A percentile compares a stretch with the other conserved stretches of the same genome.
Evolutionary conservation across 2,113 vertebrate genomes (phyloP).

Genomic region (Rattus rattus): DNA sequence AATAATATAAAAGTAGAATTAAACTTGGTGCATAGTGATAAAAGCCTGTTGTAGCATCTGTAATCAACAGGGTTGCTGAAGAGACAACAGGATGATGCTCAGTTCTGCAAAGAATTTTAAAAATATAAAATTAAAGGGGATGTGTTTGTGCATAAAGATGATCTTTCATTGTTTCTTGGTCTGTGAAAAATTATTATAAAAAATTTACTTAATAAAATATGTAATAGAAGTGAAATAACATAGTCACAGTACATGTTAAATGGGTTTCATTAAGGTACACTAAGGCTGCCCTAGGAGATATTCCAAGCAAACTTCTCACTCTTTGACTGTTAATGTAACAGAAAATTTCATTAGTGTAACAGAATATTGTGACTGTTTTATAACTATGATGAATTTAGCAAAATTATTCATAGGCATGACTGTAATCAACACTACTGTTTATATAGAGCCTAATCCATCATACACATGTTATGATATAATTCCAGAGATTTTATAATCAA

Average conservation of each 20-base stretch:
- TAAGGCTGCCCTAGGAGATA: background rate
- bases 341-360: background rate
- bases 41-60: background rate
- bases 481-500: background rate
- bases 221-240: background rate
- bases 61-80: background rate
- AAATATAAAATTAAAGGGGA: background rate
- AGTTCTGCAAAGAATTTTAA: background rate
- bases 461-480: background rate
- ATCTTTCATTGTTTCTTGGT: background rate
- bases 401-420: background rate
- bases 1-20: background rate
- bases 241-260: background rate
- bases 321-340: background rate
- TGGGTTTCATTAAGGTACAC: background rate
- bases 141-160: background rate
- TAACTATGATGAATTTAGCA: background rate
- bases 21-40: background rate
- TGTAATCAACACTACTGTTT: background rate
- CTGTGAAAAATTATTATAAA: background rate
- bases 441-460: background rate
- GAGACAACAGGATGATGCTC: background rate
- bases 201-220: slow-evolving; percentile 19
- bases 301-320: background rate
- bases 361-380: background rate